Percentiles rank a stretch among this genome's conserved stretches.
Evolutionary conservation across 2,888 invertebrate genomes (phyloP).

Genomic region (Oxycera nigricornis): DNA sequence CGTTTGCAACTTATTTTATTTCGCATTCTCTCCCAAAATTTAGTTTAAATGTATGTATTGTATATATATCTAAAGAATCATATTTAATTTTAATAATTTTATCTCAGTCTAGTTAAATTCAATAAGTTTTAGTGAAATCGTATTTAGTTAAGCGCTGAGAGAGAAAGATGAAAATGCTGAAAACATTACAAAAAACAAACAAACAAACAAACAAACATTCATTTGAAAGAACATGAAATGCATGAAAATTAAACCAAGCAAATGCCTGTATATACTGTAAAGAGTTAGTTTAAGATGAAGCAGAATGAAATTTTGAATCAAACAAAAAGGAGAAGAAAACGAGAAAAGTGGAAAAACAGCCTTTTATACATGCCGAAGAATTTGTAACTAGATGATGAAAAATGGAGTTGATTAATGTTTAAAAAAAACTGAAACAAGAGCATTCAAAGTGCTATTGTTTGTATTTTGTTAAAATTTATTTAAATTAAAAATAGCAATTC

Average conservation of each 20-base stretch:
- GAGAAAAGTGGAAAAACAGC: slow-evolving; percentile 18
- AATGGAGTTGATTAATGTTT: slow-evolving; percentile 25
- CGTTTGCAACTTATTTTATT: too few relatives aligned
- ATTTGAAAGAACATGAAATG: slow-evolving; percentile 7
- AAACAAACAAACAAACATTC: slow-evolving; percentile 1
- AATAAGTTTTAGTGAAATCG: slow-evolving; percentile 18
- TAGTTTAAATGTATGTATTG: too few relatives aligned
- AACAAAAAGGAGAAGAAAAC: too few relatives aligned
- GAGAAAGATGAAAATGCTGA: background rate
- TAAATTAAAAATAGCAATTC: slow-evolving; percentile 43
- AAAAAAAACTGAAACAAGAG: slow-evolving; percentile 28
- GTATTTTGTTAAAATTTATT: slow-evolving; percentile 45
- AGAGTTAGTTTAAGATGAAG: slow-evolving; percentile 17
- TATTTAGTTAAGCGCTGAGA: slow-evolving; percentile 23
- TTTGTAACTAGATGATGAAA: slow-evolving; percentile 16
- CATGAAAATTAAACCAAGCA: background rate
- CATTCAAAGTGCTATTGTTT: slow-evolving; percentile 43
- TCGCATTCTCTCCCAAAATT: too few relatives aligned
- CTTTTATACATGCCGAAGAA: slow-evolving; percentile 33
- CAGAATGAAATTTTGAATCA: slow-evolving; percentile 17
- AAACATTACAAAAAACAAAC: slow-evolving; percentile 1
- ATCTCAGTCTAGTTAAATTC: slow-evolving; percentile 34
- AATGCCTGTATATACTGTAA: slow-evolving; percentile 38
- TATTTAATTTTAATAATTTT: slow-evolving; percentile 30
- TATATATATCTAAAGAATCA: background rate